phyloP scores from a whole-genome alignment of 1,140 invertebrate species.

The Parasteatoda tepidariorum region DNA sequence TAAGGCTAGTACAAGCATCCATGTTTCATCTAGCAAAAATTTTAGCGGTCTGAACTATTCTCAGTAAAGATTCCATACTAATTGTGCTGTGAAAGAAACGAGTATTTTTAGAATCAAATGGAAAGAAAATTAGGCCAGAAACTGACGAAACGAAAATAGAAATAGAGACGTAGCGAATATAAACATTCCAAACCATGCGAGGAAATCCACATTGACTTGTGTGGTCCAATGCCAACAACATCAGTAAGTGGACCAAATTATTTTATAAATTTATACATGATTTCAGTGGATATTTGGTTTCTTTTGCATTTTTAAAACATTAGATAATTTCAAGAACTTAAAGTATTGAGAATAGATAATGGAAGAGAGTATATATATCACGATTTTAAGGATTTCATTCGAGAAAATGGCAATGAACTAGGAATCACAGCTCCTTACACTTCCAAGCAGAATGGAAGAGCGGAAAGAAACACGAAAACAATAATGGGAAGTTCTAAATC shows the following conservation, averaged over 20 bases:
- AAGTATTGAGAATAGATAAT: conserved; percentile 68
- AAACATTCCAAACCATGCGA: conserved; percentile 63
- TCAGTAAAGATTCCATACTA: too few species aligned
- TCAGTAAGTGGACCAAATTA: conserved; percentile 66
- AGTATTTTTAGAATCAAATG: too few species aligned
- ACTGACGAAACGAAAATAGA: too few species aligned
- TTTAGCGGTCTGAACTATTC: too few species aligned
- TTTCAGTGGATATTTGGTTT: conserved; percentile 66
- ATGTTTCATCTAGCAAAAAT: too few species aligned
- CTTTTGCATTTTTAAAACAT: conserved; percentile 67
- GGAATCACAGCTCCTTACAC: conserved; percentile 18
- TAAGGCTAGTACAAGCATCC: too few species aligned
- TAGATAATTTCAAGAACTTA: conserved; percentile 68
- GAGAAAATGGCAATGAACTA: conserved; percentile 19
- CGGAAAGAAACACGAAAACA: conserved; percentile 13
- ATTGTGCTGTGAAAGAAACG: too few species aligned
- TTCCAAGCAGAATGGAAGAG: conserved; percentile 24
- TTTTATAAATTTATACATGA: conserved; percentile 68
- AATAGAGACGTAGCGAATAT: too few species aligned
- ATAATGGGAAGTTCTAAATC: conserved; percentile 32
- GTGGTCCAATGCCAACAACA: conserved; percentile 65
- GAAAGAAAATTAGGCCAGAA: too few species aligned
- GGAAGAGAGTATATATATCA: conserved; percentile 69
- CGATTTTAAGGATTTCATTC: conserved; percentile 5
- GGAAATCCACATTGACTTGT: conserved; percentile 65